These are phyloP conservation scores for Chaenogobius annularis DNA, from an alignment of 2,113 vertebrate genomes.

Conservation along the genomic window DNA sequence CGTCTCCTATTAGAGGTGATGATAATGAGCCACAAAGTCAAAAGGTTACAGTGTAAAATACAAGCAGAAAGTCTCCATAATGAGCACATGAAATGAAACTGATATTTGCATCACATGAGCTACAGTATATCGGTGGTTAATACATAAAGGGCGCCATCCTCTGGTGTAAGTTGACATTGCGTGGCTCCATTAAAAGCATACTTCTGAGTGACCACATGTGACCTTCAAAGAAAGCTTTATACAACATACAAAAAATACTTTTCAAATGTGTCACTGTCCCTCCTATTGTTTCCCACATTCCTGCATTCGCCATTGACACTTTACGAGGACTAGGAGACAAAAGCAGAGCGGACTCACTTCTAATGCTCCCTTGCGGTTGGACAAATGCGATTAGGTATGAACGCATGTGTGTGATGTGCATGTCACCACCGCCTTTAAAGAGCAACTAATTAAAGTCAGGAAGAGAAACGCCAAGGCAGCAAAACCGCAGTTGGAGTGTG, in stretches of 20 bases:
- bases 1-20: constrained; percentile 46
- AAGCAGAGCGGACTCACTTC: constrained; percentile 25
- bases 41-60: neutral
- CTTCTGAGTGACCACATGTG: constrained; percentile 56
- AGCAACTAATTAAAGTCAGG: constrained; percentile 71
- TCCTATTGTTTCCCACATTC: constrained; percentile 33
- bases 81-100: neutral
- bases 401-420: constrained; percentile 23
- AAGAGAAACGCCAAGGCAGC: constrained; percentile 68
- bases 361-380: constrained; percentile 26
- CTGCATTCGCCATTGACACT: constrained; percentile 21
- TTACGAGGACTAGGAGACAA: constrained; percentile 19
- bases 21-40: constrained; percentile 12
- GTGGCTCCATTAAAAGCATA: constrained; percentile 29
- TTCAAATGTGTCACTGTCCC: constrained; percentile 42
- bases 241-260: constrained; percentile 51
- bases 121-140: constrained; percentile 17
- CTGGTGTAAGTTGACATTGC: constrained; percentile 51
- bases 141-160: constrained; percentile 68
- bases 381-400: constrained; percentile 35
- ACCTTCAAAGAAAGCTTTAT: constrained; percentile 44
- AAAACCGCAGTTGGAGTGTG: constrained; percentile 52
- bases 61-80: neutral
- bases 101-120: constrained; percentile 2
- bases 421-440: constrained; percentile 60